Evolutionary conservation across 2,797 vertebrate species (phyloP).

Genomic region (Helostoma temminkii): DNA sequence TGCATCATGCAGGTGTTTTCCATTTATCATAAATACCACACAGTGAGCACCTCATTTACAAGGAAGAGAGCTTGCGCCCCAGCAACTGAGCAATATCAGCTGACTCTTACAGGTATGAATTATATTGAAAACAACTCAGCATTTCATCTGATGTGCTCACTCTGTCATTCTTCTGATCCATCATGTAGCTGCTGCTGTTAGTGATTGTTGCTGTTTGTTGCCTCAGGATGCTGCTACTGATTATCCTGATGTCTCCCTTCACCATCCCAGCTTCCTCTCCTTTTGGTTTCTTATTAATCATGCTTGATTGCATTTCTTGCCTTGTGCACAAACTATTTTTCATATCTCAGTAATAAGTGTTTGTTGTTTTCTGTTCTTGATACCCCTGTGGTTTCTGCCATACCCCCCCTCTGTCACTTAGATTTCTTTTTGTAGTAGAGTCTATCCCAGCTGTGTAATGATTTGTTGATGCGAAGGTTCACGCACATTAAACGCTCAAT

Average conservation of each 20-base stretch:
- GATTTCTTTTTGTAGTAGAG: slow-evolving; percentile 13
- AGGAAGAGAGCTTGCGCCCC: background rate
- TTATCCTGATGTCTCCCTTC: slow-evolving; percentile 28
- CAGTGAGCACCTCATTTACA: background rate
- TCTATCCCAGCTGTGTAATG: slow-evolving; percentile 21
- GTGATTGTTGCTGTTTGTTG: slow-evolving; percentile 19
- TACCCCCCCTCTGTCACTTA: background rate
- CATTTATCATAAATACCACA: slow-evolving; percentile 20
- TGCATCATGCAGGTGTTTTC: slow-evolving; percentile 21
- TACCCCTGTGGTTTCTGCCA: slow-evolving; percentile 9
- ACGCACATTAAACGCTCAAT: slow-evolving; percentile 13
- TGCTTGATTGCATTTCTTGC: slow-evolving; percentile 30
- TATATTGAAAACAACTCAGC: slow-evolving; percentile 22
- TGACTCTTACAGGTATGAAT: slow-evolving; percentile 24
- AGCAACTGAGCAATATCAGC: slow-evolving; percentile 11
- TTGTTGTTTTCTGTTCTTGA: slow-evolving; percentile 29
- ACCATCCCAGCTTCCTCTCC: slow-evolving; percentile 23
- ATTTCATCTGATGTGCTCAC: slow-evolving; percentile 14
- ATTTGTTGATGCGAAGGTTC: slow-evolving; percentile 28
- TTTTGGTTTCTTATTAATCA: slow-evolving; percentile 23
- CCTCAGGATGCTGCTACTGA: slow-evolving; percentile 33
- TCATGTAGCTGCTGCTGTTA: slow-evolving; percentile 9
- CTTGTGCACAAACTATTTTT: slow-evolving; percentile 29
- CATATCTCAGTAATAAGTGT: slow-evolving; percentile 24
- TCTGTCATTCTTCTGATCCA: slow-evolving; percentile 20